Percentiles rank a stretch among this genome's conserved stretches.
Conservation (phyloP, 2,113 vertebrate genomes). For the Orientallactaga bullata region DNA sequence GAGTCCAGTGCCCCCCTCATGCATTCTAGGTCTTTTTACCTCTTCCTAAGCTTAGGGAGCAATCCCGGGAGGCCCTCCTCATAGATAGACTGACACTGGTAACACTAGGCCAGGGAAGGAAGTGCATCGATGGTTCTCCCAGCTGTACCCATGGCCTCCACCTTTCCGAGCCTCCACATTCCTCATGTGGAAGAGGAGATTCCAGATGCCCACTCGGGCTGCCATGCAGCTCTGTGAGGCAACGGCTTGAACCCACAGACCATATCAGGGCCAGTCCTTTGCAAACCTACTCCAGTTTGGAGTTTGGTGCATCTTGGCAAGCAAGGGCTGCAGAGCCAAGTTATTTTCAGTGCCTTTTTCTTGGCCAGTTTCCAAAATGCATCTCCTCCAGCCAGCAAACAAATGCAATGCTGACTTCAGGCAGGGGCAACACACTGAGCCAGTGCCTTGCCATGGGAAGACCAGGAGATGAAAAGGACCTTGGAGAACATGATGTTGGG, state of each 20-base stretch:
- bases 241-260: not conserved
- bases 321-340: not conserved
- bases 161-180: not conserved
- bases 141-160: not conserved
- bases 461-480: not conserved
- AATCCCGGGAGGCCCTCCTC: not conserved
- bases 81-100: not conserved
- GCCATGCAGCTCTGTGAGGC: not conserved
- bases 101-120: not conserved
- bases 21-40: not conserved
- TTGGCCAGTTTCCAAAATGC: conserved; percentile 44
- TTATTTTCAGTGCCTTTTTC: conserved; percentile 25
- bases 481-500: not conserved
- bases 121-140: not conserved
- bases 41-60: not conserved
- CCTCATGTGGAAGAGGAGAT: not conserved
- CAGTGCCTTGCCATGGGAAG: not conserved
- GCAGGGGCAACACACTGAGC: not conserved
- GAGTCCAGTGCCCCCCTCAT: not conserved
- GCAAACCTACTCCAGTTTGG: not conserved
- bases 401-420: conserved; percentile 3
- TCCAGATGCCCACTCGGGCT: not conserved
- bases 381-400: not conserved
- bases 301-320: not conserved
- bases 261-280: not conserved